Evolutionary conservation across 2,888 invertebrate species (phyloP).

Genomic region (Nomada flava): DNA sequence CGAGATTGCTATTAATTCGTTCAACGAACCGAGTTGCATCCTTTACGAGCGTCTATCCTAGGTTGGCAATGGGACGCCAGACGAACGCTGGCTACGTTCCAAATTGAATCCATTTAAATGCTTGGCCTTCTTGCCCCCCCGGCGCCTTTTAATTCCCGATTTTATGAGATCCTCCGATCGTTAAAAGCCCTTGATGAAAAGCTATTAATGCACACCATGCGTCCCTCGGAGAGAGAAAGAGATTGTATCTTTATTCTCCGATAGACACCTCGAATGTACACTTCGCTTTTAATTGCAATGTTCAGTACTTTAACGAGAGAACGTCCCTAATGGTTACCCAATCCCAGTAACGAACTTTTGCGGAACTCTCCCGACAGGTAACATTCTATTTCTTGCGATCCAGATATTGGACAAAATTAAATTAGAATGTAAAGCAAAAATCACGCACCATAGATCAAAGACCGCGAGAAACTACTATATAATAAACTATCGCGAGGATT

Average conservation of each 20-base stretch:
- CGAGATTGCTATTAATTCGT: constrained; percentile 71
- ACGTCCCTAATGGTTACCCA: too few relatives aligned
- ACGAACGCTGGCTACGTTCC: constrained; percentile 62
- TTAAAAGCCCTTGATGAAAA: constrained; percentile 37
- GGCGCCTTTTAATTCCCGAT: constrained; percentile 62
- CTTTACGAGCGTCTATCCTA: constrained; percentile 62
- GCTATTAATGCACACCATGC: constrained; percentile 40
- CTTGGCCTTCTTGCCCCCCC: constrained; percentile 52
- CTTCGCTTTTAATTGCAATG: too few relatives aligned
- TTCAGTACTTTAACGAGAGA: too few relatives aligned
- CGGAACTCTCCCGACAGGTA: too few relatives aligned
- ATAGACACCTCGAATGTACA: neutral
- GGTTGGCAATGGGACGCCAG: constrained; percentile 47
- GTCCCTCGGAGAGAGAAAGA: neutral
- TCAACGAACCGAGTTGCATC: constrained; percentile 67
- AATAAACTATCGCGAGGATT: neutral
- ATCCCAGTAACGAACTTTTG: too few relatives aligned
- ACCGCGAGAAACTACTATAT: too few relatives aligned
- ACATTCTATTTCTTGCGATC: too few relatives aligned
- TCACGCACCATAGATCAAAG: too few relatives aligned
- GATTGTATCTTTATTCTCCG: neutral
- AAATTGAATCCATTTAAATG: constrained; percentile 74
- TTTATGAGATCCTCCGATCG: constrained; percentile 59
- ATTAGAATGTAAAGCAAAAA: too few relatives aligned
- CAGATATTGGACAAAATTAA: too few relatives aligned